These are phyloP conservation scores for Porites cylindrica DNA, from an alignment of 92 coral and sea anemone species.

Conservation along the genomic window DNA sequence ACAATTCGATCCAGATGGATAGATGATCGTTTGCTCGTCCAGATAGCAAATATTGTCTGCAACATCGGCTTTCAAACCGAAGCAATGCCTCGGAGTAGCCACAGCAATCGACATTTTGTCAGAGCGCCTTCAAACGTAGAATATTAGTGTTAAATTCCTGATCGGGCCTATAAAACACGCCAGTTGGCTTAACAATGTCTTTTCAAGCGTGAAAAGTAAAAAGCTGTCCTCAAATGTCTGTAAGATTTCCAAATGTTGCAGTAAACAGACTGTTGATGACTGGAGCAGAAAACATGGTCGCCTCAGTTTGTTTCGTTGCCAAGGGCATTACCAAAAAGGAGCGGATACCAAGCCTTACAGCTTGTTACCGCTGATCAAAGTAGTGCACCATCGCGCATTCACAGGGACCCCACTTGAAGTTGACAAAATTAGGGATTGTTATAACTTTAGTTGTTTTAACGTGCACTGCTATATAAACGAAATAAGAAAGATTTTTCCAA, in stretches of 20 bases:
- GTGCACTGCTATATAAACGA: too few relatives aligned
- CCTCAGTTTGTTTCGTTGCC: conserved; percentile 74
- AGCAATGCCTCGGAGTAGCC: conserved; percentile 94
- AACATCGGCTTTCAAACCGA: conserved; percentile 97
- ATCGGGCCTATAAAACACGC: neutral
- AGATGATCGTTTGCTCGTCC: conserved; percentile 98
- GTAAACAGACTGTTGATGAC: neutral
- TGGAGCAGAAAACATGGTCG: conserved; percentile 21
- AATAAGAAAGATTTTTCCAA: too few relatives aligned
- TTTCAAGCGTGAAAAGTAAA: neutral
- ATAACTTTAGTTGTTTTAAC: too few relatives aligned
- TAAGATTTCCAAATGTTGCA: neutral
- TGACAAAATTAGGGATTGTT: too few relatives aligned
- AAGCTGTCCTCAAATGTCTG: neutral
- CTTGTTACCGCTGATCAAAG: conserved; percentile 31
- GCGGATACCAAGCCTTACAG: conserved; percentile 39
- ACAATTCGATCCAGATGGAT: conserved; percentile 99
- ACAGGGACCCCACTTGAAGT: too few relatives aligned
- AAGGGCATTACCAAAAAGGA: conserved; percentile 36
- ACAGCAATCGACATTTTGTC: conserved; percentile 95
- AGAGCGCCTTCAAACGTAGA: neutral
- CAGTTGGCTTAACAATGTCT: neutral
- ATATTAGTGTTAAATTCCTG: neutral
- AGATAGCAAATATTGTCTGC: conserved; percentile 95
- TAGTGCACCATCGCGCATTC: too few relatives aligned